A percentile compares a stretch with the other conserved stretches of the same genome.
Evolutionary conservation across 2,113 vertebrate genomes (phyloP).

Genomic region (Oreochromis tanganicae): DNA sequence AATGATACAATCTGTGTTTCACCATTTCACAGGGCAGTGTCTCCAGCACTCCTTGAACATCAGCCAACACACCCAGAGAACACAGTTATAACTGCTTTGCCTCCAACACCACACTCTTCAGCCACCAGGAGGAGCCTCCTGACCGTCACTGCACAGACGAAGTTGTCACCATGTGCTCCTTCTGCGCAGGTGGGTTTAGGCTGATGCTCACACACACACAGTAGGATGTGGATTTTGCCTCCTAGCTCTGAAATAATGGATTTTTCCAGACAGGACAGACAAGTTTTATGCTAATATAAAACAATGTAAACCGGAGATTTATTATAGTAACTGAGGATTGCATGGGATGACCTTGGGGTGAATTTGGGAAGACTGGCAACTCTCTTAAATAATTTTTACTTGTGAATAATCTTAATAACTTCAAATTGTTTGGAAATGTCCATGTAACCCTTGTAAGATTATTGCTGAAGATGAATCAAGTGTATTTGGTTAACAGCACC

Average conservation of each 20-base stretch:
- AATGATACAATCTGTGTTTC: not conserved
- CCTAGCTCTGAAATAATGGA: not conserved
- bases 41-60: not conserved
- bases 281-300: not conserved
- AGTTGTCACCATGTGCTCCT: not conserved
- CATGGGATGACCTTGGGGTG: rapidly evolving
- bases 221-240: not conserved
- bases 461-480: not conserved
- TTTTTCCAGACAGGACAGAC: not conserved
- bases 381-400: not conserved
- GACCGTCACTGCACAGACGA: not conserved
- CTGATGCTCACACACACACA: no score
- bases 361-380: not conserved
- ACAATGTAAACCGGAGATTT: not conserved
- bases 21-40: not conserved
- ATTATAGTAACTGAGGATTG: not conserved
- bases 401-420: not conserved
- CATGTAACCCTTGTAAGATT: not conserved
- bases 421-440: rapidly evolving
- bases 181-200: not conserved
- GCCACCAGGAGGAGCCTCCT: not conserved
- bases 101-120: not conserved
- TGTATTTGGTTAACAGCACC: not conserved
- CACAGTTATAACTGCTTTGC: not conserved
- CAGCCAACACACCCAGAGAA: not conserved